Conservation (phyloP, 2,113 vertebrate genomes). For the Lynx canadensis region DNA sequence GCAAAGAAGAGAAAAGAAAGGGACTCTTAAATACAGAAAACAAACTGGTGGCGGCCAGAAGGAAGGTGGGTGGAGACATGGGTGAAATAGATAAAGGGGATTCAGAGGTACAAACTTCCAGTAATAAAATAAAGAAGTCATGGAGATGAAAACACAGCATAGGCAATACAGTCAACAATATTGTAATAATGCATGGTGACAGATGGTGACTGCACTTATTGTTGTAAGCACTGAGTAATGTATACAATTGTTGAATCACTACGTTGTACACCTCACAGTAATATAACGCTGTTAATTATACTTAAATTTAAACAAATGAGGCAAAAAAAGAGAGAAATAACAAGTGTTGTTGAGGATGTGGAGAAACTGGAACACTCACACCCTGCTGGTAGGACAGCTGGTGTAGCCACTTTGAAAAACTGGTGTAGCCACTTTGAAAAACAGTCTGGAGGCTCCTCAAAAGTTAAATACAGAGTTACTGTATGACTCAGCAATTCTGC, state of each 20-base stretch:
- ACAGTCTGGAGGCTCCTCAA: background rate
- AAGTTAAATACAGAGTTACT: background rate
- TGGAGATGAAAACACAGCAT: background rate
- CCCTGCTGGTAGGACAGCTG: background rate
- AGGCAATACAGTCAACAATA: background rate
- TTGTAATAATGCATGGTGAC: background rate
- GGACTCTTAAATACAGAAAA: too few relatives aligned
- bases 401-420: background rate
- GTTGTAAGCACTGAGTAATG: background rate
- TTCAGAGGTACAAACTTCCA: background rate
- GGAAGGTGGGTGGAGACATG: background rate
- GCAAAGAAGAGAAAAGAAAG: too few relatives aligned
- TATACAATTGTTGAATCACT: background rate
- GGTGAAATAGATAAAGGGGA: background rate
- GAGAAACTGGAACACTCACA: background rate
- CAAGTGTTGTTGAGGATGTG: background rate
- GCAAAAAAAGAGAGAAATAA: background rate
- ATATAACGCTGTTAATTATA: background rate
- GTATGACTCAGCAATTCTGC: background rate
- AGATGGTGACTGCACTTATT: background rate
- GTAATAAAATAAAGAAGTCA: background rate
- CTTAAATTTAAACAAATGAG: background rate
- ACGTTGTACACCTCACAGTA: background rate
- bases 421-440: background rate
- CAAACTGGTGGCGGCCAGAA: background rate